Base-by-base conservation (phyloP, 2,797 vertebrate species). In the Acestrorhynchus altus region DNA sequence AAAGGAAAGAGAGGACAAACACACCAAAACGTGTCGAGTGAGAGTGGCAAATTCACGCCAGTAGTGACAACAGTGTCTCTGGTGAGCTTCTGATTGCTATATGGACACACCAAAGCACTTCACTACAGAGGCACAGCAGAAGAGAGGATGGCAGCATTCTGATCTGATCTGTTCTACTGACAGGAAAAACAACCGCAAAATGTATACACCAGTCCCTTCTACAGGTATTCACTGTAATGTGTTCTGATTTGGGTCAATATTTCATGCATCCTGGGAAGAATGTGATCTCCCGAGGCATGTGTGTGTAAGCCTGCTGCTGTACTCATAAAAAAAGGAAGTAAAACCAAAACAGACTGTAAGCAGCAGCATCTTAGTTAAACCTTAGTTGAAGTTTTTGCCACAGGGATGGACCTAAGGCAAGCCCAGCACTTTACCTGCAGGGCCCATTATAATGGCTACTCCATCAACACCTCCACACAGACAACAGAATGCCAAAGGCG, bases 401-500 rank as follows among this genome's bases (percentile, higher is more conserved):
- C 13, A 26, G 63, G 52, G 42, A 15, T 8, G 31, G 42, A 31
- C 54, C 11, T 15, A 35, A 31, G 28, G 6, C 57, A 18, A 60
- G 16, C 6, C 16, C 35, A 60, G 16, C 15, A 18, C 28, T 59
- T 59, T 26, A 59, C 56, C 56, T 59, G 13, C 56, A 59, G 56
- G 24, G 26, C 56, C 26, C 15, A 18, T 8, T 59, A 59, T 63
- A 63, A 24, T 70, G 52, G 42, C 16, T 57, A 24, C 16, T 44
- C 40, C 20, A 76, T 82, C 56, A 70, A 70, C 42, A 71, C 54
- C 77, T 56, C 61, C 65, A 76, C 70, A 73, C 44, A 74, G 24
- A 39, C 59, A 71, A 18, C 16, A 46, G 12, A 12, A 46, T 10
- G 44, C 2, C 31, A 35, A 35, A 35, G 31, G 31, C n/a, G n/a